phyloP scores from a whole-genome alignment of 2,113 vertebrate genomes.

The Elephas maximus region DNA sequence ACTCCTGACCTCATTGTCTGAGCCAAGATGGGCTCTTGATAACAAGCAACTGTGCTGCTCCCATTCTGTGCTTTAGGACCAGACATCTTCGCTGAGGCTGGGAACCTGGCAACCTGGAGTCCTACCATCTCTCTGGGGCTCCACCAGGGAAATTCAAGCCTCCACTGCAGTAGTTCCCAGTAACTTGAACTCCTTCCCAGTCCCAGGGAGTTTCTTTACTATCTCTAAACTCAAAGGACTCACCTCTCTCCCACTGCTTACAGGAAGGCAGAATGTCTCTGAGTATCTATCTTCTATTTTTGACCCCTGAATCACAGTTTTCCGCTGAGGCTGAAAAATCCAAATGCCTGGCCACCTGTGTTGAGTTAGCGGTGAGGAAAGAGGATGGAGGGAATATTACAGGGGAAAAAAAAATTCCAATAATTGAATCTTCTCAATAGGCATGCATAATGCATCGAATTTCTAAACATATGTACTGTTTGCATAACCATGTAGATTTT shows the following conservation, averaged over 20 bases:
- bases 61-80: neutral
- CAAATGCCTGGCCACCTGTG: neutral
- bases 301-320: neutral
- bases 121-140: neutral
- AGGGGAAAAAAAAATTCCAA: neutral
- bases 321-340: neutral
- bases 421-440: conserved; percentile 59
- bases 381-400: neutral
- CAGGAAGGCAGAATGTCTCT: neutral
- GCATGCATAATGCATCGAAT: conserved; percentile 14
- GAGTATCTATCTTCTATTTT: neutral
- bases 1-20: neutral
- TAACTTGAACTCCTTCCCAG: neutral
- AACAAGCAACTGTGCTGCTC: neutral
- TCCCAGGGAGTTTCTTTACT: neutral
- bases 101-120: neutral
- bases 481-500: conserved; percentile 58
- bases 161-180: neutral
- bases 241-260: neutral
- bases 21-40: neutral
- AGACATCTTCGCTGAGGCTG: neutral
- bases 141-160: neutral
- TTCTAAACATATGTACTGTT: conserved; percentile 58
- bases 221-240: neutral
- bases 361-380: neutral